phyloP scores from a whole-genome alignment of 2,888 invertebrate species.

The Cerastoderma edule region DNA sequence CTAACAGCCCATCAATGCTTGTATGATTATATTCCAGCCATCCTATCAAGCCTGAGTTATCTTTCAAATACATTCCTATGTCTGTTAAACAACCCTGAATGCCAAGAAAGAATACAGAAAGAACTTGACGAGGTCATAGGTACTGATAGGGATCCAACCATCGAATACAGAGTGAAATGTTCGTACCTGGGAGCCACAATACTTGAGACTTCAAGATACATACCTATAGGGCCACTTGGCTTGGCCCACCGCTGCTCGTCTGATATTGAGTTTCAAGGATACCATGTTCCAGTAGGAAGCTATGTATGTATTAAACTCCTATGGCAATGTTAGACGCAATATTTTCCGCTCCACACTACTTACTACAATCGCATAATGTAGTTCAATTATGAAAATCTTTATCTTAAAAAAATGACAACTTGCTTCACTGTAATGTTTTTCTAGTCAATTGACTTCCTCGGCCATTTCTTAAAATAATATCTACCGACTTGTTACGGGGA shows the following conservation, averaged over 20 bases:
- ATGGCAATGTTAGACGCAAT: no score
- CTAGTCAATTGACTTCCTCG: no score
- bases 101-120: neutral
- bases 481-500: no score
- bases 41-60: neutral
- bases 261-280: neutral
- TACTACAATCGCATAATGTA: no score
- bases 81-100: conserved; percentile 1
- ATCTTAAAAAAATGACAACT: no score
- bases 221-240: neutral
- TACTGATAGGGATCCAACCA: neutral
- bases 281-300: neutral
- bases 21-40: no score
- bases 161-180: neutral
- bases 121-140: neutral
- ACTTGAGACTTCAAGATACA: neutral
- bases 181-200: neutral
- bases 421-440: no score
- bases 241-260: neutral
- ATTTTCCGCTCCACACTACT: no score
- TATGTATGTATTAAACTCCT: neutral
- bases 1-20: no score
- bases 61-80: neutral
- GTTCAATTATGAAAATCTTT: no score
- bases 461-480: no score